phyloP scores from a whole-genome alignment of 2,888 invertebrate species.

The Aphodius granarius region DNA sequence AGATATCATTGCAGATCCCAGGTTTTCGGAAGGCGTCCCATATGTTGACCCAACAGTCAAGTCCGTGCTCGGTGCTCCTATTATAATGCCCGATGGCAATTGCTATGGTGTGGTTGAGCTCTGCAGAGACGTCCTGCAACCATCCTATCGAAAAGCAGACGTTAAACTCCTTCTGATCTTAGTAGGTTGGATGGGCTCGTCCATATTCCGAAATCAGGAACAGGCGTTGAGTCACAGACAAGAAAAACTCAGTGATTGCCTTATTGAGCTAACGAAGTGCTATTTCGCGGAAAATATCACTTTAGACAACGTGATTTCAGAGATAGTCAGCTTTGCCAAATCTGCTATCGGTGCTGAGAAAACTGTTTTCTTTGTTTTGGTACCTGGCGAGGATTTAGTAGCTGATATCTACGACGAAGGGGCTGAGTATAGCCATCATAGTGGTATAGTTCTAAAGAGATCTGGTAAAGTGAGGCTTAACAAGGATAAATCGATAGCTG shows the following conservation, averaged over 20 bases:
- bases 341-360: conserved; percentile 60
- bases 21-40: conserved; percentile 61
- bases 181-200: conserved; percentile 53
- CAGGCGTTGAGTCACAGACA: conserved; percentile 48
- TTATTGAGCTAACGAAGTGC: conserved; percentile 49
- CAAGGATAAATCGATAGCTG: conserved; percentile 58
- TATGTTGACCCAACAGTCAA: conserved; percentile 58
- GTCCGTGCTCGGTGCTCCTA: conserved; percentile 62
- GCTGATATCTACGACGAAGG: conserved; percentile 66
- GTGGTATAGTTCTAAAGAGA: conserved; percentile 51
- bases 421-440: conserved; percentile 45
- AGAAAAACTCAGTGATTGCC: conserved; percentile 51
- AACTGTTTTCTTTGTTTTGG: conserved; percentile 60
- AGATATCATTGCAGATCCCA: conserved; percentile 59
- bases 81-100: conserved; percentile 58
- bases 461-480: conserved; percentile 57
- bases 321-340: conserved; percentile 63
- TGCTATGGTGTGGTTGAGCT: conserved; percentile 64
- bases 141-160: conserved; percentile 45
- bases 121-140: conserved; percentile 52
- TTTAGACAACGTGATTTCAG: conserved; percentile 62
- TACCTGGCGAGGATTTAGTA: conserved; percentile 53
- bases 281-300: conserved; percentile 61
- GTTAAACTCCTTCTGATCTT: conserved; percentile 48
- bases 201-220: conserved; percentile 51